Percentiles rank a stretch among this genome's conserved stretches.
These are phyloP conservation scores for Myotis yumanensis DNA, from an alignment of 2,113 vertebrate species.

Conservation along the genomic window DNA sequence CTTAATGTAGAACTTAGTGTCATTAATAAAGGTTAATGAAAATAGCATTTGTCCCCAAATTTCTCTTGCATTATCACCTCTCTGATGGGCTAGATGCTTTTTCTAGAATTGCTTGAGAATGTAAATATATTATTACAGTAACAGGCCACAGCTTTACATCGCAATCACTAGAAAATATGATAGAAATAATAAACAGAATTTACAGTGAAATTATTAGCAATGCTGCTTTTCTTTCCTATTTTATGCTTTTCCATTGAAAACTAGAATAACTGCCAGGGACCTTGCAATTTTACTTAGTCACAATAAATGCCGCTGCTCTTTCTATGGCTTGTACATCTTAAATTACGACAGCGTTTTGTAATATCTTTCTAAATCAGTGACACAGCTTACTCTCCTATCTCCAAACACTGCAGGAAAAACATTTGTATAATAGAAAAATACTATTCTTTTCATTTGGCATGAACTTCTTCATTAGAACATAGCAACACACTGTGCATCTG, in stretches of 20 bases:
- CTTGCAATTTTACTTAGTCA: constrained; percentile 42
- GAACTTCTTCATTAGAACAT: neutral
- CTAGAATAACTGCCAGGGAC: neutral
- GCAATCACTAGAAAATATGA: constrained; percentile 53
- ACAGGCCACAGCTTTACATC: neutral
- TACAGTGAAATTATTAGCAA: constrained; percentile 25
- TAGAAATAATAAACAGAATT: constrained; percentile 19
- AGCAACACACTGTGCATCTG: neutral
- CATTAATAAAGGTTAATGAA: constrained; percentile 32
- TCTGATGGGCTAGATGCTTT: neutral
- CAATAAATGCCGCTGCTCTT: constrained; percentile 14
- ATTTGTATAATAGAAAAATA: neutral
- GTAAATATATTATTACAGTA: constrained; percentile 51
- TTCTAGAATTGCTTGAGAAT: neutral
- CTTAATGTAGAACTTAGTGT: neutral
- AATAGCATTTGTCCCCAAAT: neutral
- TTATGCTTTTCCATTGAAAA: constrained; percentile 42
- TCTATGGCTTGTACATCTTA: neutral
- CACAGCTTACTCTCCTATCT: neutral
- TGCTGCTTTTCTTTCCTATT: constrained; percentile 33
- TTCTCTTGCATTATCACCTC: constrained; percentile 1
- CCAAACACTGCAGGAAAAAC: neutral
- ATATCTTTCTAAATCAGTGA: constrained; percentile 32
- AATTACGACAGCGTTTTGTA: constrained; percentile 39
- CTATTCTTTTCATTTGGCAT: neutral